Base-by-base conservation (phyloP, 2,113 vertebrate genomes). In the Hippocampus barbouri region DNA sequence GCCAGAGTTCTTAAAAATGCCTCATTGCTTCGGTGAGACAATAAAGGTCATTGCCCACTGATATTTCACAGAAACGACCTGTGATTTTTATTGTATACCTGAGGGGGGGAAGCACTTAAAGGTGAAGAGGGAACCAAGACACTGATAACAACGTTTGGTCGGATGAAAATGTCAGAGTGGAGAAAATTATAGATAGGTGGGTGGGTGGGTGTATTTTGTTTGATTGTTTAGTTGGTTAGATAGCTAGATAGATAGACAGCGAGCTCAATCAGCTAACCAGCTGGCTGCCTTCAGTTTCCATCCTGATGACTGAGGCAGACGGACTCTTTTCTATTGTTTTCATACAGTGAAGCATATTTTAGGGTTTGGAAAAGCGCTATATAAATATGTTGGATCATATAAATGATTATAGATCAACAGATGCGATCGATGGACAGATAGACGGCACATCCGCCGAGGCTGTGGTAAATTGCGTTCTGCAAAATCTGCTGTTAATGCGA, bases 21-120 rank as follows among this genome's bases (percentile, higher is more conserved):
- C 64, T 66, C 63, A 47, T 66, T 27, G 14, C n/a, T 4, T 66
- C 41, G 43, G 34, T 45, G n/a, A 47, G 41, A 66, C n/a, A 66
- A 15, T 45, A 66, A 66, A 45, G 63, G 41, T 43, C 41, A 65
- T 65, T 43, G 40, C 40, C n/a, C 40, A 45, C 6, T 47, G 41
- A 15, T 45, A 45, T 65, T 65, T 65, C 12, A 25, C 9, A 43
- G 30, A 41, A 40, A 20, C 34, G 9, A 18, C 15, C 61, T 40
- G 61, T 21, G 16, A 11, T 40, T 40, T 63, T 64, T 60, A 60
- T 60, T 16, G 2, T 60, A 25, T 60, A 61, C 27, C 27, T 34
- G 16, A 9, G 59, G 59, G 6, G 7, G 27, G 5, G 12, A 34
- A 59, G 61, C 20, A 64, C 61, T 64, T 64, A 63, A n/a, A 63